These are phyloP conservation scores for Octodonta nipae DNA, from an alignment of 2,888 invertebrate species.

Conservation along the genomic window DNA sequence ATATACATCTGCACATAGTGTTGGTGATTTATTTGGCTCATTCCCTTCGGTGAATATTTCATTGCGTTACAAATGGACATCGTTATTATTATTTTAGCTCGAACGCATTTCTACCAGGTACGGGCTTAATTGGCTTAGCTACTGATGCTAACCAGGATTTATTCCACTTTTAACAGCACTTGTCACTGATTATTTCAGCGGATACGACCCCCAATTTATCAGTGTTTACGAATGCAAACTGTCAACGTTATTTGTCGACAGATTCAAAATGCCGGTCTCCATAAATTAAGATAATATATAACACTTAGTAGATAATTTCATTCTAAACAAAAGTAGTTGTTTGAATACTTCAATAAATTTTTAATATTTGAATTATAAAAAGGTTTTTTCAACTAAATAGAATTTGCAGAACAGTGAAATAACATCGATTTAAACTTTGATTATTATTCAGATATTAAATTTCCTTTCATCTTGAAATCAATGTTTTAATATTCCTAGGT, in stretches of 20 bases:
- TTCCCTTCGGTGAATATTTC: conserved; percentile 26
- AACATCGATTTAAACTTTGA: too few relatives aligned
- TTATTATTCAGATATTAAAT: too few relatives aligned
- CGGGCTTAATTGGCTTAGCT: conserved; percentile 2
- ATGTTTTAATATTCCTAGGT: too few relatives aligned
- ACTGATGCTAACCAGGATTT: conserved; percentile 28
- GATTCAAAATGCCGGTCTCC: conserved; percentile 6
- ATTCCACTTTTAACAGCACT: conserved; percentile 28
- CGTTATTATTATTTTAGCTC: conserved; percentile 31
- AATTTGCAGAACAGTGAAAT: too few relatives aligned
- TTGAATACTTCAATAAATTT: too few relatives aligned
- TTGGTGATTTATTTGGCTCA: background rate
- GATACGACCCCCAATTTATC: conserved; percentile 24
- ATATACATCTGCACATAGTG: background rate
- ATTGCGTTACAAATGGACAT: conserved; percentile 29
- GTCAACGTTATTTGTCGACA: conserved; percentile 17
- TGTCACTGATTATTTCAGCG: conserved; percentile 28
- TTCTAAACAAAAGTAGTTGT: too few relatives aligned
- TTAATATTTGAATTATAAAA: too few relatives aligned
- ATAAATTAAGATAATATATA: too few relatives aligned
- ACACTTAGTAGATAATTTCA: too few relatives aligned
- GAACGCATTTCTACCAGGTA: conserved; percentile 1
- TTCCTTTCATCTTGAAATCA: too few relatives aligned
- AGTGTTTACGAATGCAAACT: conserved; percentile 19
- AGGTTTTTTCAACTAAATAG: too few relatives aligned